These are phyloP conservation scores for Trachops cirrhosus DNA, from an alignment of 2,797 vertebrate genomes.

Conservation along the genomic window DNA sequence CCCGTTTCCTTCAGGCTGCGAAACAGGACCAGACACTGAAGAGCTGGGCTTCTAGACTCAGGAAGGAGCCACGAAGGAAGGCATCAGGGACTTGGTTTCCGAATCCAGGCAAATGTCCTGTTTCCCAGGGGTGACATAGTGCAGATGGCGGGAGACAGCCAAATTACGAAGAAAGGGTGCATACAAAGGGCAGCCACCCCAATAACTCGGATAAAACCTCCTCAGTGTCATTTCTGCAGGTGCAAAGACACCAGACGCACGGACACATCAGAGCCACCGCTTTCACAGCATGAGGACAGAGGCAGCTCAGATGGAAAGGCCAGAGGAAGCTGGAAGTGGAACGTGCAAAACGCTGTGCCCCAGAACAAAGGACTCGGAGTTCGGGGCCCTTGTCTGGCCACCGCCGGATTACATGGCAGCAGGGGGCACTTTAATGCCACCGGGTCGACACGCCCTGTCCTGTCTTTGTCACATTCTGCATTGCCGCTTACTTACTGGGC, in stretches of 20 bases:
- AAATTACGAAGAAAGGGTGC: conserved; percentile 32
- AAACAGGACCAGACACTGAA: background rate
- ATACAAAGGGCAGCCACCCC: conserved; percentile 9
- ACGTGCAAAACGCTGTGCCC: background rate
- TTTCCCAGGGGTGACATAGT: background rate
- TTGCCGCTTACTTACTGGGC: background rate
- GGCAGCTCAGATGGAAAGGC: background rate
- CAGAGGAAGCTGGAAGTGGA: background rate
- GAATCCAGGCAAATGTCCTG: background rate
- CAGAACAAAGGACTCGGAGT: fast-evolving
- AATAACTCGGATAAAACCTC: conserved; percentile 24
- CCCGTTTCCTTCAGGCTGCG: background rate
- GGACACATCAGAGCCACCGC: conserved; percentile 15
- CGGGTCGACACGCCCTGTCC: fast-evolving
- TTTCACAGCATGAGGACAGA: background rate
- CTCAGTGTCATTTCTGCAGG: background rate
- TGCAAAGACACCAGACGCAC: background rate
- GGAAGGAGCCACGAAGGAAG: background rate
- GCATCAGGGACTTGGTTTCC: conserved; percentile 20
- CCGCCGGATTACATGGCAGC: background rate
- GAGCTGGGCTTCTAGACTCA: conserved; percentile 44
- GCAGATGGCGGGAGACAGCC: conserved; percentile 37
- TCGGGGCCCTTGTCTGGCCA: fast-evolving
- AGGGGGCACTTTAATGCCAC: fast-evolving
- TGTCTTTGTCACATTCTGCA: background rate